Base-by-base conservation (phyloP, 2,888 invertebrate genomes). In the Cremastinae sp. region DNA sequence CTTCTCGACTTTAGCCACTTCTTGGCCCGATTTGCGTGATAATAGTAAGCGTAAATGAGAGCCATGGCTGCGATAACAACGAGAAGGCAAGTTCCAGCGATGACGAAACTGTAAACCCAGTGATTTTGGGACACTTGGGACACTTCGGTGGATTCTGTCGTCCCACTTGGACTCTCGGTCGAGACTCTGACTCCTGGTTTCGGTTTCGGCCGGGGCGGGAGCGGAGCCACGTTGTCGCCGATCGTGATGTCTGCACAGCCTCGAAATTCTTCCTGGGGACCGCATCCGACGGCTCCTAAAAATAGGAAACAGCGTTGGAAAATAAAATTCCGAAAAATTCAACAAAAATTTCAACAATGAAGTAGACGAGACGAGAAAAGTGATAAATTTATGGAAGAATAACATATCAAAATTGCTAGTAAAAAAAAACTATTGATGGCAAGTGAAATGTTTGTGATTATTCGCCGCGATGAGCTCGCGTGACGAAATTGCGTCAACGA, bases 181-280 rank as follows among this genome's bases (percentile, higher is more conserved):
- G 91, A 90, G 68, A 90, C 87, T 0, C 90, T 88, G 62, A 92
- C 87, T 79, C 90, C 87, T 82, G 91, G 89, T 10, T 91, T 91
- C 0, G 92, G 91, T 83, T 91, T 90, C 4, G 92, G 91, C 18
- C 90, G 85, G 10, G 84, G 83, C 0, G 91, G 88, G 71, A 91
- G 89, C 54, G 87, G 85, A 54, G 91, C 91, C 16, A 88, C 86
- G 66, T 90, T 89, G 71, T 93, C 93, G 1, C 93, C 93, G 43
- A 97, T 93, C 12, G 94, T 91, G 51, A 96, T 93, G 84, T 97
- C 96, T 0, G 96, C 94, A 81, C 96, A 96, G 0, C 95, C 95
- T 16, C 96, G 92, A 85, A 97, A 97, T 85, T 96, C 96, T 87
- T 97, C 97, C 86, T 97, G 97, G 0, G 95, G 95, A 0, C 97